Conservation (phyloP, 2,797 vertebrate species). For the Craterocephalus amniculus region DNA sequence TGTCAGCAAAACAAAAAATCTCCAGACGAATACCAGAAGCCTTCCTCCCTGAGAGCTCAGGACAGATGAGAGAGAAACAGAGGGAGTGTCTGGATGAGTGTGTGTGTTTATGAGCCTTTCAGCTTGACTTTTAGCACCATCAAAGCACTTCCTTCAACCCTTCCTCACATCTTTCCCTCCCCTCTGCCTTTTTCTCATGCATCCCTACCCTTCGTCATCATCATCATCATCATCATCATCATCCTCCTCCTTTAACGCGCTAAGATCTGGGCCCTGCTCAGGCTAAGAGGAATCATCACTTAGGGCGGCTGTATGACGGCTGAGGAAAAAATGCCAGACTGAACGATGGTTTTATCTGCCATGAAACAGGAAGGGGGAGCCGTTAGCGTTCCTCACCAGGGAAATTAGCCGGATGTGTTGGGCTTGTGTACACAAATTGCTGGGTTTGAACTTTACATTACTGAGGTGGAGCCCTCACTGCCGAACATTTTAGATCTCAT, state of each 20-base stretch:
- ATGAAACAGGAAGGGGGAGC: constrained; percentile 52
- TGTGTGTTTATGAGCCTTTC: constrained; percentile 5
- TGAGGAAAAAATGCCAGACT: constrained; percentile 26
- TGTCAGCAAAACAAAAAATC: constrained; percentile 44
- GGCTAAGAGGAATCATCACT: constrained; percentile 12
- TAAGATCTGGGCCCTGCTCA: background rate
- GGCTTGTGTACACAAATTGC: constrained; percentile 33
- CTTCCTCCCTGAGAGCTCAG: constrained; percentile 27
- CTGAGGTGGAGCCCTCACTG: constrained; percentile 31
- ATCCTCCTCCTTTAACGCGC: no score
- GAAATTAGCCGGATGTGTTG: constrained; percentile 44
- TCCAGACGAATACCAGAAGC: constrained; percentile 17
- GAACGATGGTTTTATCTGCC: constrained; percentile 47
- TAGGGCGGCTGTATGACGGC: constrained; percentile 38
- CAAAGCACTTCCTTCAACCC: constrained; percentile 10
- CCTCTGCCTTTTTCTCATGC: background rate
- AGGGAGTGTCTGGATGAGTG: constrained; percentile 3
- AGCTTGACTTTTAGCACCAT: constrained; percentile 21
- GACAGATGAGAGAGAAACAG: constrained; percentile 15
- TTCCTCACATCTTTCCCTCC: background rate
- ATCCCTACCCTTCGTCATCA: background rate
- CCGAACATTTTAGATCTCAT: constrained; percentile 14
- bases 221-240: background rate
- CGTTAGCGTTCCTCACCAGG: constrained; percentile 57
- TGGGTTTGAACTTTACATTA: constrained; percentile 46